Evolutionary conservation across 2,797 vertebrate species (phyloP).

Genomic region (Sebastes steindachneri): DNA sequence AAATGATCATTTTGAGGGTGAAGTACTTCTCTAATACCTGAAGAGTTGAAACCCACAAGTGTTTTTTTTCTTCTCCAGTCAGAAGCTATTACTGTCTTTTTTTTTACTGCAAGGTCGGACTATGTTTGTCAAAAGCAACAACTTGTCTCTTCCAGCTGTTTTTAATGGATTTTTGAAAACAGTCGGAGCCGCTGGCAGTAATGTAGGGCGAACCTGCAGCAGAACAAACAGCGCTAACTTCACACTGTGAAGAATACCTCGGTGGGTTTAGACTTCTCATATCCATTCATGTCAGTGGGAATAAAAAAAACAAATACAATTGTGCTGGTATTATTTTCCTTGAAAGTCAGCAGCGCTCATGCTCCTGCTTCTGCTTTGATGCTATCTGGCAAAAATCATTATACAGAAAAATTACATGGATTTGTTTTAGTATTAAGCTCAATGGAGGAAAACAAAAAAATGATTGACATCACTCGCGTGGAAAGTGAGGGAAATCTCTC

Average conservation of each 20-base stretch:
- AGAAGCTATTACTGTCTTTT: conserved; percentile 28
- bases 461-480: conserved; percentile 26
- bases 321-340: conserved; percentile 18
- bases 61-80: background rate
- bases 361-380: conserved; percentile 21
- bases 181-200: conserved; percentile 42
- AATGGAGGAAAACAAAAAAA: conserved; percentile 23
- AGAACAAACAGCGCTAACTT: conserved; percentile 49
- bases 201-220: conserved; percentile 41
- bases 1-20: background rate
- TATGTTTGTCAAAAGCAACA: conserved; percentile 38
- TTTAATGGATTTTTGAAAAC: conserved; percentile 53
- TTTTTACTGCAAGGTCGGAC: conserved; percentile 23
- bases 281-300: conserved; percentile 38
- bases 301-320: conserved; percentile 10
- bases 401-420: conserved; percentile 12
- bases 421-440: conserved; percentile 11
- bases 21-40: background rate
- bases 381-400: conserved; percentile 24
- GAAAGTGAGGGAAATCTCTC: conserved; percentile 22
- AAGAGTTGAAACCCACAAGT: conserved; percentile 6
- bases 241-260: conserved; percentile 32
- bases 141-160: conserved; percentile 56
- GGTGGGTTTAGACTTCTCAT: conserved; percentile 41
- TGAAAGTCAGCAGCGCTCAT: conserved; percentile 7